These are phyloP conservation scores for Nomada ruficornis DNA, from an alignment of 2,888 invertebrate species.

Conservation along the genomic window DNA sequence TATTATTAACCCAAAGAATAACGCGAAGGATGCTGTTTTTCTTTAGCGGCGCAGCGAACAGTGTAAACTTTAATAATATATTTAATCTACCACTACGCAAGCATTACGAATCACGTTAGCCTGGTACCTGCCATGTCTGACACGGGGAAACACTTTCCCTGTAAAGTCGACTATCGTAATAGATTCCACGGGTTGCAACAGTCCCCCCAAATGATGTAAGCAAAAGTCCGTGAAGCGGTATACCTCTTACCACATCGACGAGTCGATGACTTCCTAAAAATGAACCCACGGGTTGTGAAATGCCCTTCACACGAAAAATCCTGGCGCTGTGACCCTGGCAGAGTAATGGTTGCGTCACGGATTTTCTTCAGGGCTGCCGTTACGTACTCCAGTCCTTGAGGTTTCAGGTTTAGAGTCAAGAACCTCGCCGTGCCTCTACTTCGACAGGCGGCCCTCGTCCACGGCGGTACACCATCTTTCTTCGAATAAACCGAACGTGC, in stretches of 20 bases:
- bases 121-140: too few species aligned
- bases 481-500: slow-evolving; percentile 30
- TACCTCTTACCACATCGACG: not conserved
- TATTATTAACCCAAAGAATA: too few species aligned
- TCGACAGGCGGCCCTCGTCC: slow-evolving; percentile 7
- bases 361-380: not conserved
- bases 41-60: too few species aligned
- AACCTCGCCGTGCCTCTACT: slow-evolving; percentile 8
- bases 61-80: too few species aligned
- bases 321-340: not conserved
- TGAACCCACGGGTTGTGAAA: slow-evolving; percentile 9
- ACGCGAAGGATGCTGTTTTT: too few species aligned
- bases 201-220: not conserved
- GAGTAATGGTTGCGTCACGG: slow-evolving; percentile 21
- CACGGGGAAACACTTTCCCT: too few species aligned
- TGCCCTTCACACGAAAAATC: not conserved
- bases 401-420: slow-evolving; percentile 28
- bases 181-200: not conserved
- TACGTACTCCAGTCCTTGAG: slow-evolving; percentile 13
- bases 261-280: not conserved
- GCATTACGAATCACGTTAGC: too few species aligned
- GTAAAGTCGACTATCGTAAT: not conserved
- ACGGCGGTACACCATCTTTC: slow-evolving; percentile 24
- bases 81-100: too few species aligned
- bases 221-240: too few species aligned